Conservation (phyloP, 2,113 vertebrate species). For the Erpornis zantholeuca region DNA sequence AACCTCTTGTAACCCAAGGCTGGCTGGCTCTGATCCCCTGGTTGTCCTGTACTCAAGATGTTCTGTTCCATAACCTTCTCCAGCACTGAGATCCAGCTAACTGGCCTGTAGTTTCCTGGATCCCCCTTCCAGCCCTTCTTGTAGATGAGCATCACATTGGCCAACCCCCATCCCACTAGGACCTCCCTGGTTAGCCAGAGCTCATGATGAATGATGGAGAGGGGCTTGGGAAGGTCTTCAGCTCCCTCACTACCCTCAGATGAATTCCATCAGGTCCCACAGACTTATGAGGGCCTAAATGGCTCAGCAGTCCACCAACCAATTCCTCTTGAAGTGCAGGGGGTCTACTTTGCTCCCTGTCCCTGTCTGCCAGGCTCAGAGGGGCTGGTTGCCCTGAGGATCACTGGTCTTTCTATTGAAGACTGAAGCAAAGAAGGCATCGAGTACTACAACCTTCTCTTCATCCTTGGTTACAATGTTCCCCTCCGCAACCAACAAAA, state of each 20-base stretch:
- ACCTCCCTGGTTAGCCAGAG: background rate
- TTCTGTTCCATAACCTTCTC: background rate
- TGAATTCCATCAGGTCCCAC: background rate
- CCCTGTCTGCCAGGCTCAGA: background rate
- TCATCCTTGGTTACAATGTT: background rate
- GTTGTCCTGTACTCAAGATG: background rate
- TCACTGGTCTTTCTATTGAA: background rate
- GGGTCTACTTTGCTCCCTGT: background rate
- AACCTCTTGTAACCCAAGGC: background rate
- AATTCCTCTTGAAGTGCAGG: background rate
- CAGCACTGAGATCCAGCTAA: background rate
- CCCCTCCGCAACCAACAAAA: background rate
- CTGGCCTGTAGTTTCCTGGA: background rate
- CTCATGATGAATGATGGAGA: background rate
- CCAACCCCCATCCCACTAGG: background rate
- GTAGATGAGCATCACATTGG: background rate
- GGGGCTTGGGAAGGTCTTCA: background rate
- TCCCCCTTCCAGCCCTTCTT: background rate
- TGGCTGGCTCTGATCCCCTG: background rate
- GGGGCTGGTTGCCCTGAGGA: background rate
- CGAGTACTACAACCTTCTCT: background rate
- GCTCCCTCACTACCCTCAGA: rapidly evolving
- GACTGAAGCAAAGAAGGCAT: background rate
- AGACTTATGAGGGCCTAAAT: background rate
- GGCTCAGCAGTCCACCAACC: background rate